Evolutionary conservation across 1,140 invertebrate species (phyloP), one percentile per base, ranked within the genome.

Genomic region (Druon quercuslanigerum): DNA sequence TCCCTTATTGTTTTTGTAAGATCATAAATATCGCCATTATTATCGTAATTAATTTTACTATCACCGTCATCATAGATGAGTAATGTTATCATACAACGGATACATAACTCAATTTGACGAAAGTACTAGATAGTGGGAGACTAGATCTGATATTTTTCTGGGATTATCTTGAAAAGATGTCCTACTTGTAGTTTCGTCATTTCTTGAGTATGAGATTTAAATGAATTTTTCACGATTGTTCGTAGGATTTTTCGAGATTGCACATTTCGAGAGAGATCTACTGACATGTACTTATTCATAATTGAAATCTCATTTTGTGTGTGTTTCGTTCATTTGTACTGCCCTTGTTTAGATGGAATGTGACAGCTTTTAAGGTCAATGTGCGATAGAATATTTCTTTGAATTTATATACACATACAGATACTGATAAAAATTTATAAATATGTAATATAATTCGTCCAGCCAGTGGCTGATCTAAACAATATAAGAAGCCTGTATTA

Each of bases 371-470:
- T 83, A 82, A 81, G 80, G 83, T 87, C 84, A 84, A 86, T 84
- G 83, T 85, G 83, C 82, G 82, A 87, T 87, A 85, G 85, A 84
- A 83, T 83, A 87, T 78, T 81, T 83, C 80, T 87, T 73, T 78
- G 78, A 75, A 79, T 76, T 83, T 80, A 81, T 80, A 74, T 75
- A 82, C 77, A 83, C 79, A 86, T 85, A 82, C 80, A 86, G 83
- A 88, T 85, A 84, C 86, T 83, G 83, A 89, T 86, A 84, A 84
- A 88, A 88, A 83, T 90, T 88, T 90, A 89, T 90, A 90, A 86
- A 90, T 89, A 90, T 90, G 88, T 89, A 90, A 90, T 90, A 90
- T 90, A 90, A 90, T 88, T 88, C 84, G 83, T 73, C 74, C 83
- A 84, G 81, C 81, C 66, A 60, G 50, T 66, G 82, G 85, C 82